phyloP scores from a whole-genome alignment of 1,140 invertebrate species.

The Meloidogyne exigua region DNA sequence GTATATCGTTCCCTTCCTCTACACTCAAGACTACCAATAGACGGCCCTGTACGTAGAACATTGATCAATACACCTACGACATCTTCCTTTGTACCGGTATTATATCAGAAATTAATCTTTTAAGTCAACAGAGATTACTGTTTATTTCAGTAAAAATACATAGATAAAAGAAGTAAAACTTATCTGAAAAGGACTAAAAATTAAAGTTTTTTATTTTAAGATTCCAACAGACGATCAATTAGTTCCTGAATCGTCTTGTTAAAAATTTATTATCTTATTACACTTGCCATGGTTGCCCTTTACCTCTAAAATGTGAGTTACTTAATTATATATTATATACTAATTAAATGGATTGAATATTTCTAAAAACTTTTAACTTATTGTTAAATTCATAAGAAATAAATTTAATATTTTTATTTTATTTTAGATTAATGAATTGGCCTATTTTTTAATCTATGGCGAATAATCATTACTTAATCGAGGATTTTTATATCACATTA shows the following conservation, averaged over 20 bases:
- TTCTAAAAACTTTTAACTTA: too few relatives aligned
- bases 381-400: too few relatives aligned
- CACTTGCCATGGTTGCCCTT: background rate
- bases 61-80: background rate
- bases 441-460: background rate
- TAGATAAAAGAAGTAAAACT: background rate
- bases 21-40: background rate
- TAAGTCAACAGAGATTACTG: background rate
- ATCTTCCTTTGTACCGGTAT: background rate
- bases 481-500: background rate
- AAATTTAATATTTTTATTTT: too few relatives aligned
- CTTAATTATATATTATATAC: too few relatives aligned
- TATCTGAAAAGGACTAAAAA: background rate
- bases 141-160: background rate
- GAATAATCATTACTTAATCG: constrained; percentile 2
- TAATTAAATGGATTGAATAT: too few relatives aligned
- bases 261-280: background rate
- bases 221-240: background rate
- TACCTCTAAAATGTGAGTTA: too few relatives aligned
- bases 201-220: background rate
- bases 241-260: background rate
- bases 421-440: background rate
- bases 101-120: too few relatives aligned
- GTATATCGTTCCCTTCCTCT: background rate
- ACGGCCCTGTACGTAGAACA: background rate